Evolutionary conservation across 2,797 vertebrate genomes (phyloP), one percentile per base, ranked within the genome.

Genomic region (Etheostoma perlongum): DNA sequence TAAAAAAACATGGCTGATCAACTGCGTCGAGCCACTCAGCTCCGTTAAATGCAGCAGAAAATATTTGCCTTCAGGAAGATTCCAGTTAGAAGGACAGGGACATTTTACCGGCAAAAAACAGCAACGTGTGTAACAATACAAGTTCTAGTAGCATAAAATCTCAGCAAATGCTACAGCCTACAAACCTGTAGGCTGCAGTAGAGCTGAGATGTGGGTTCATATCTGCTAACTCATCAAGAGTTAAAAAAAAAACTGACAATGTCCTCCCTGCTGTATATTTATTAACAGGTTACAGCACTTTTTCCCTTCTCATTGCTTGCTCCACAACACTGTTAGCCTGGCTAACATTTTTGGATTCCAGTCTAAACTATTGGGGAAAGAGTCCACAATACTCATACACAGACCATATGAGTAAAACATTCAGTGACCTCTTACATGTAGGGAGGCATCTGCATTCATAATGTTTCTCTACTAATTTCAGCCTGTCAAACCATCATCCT

Each of bases 401-500:
- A 23, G 21, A 14, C 21, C 13, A 3, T 23, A 44, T 3, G 40
- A 42, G 58, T 42, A n/a, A 59, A 59, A 59, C 57, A 15, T 36
- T 36, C 9, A 36, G 36, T 11, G 36, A 40, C 33, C 33, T 42
- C 33, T 42, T 42, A 19, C 57, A 21, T 40, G 30, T 30, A 30
- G 30, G 57, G 12, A 59, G 40, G 33, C 57, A 59, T 59, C 33
- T 40, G 18, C 57, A 59, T 42, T 58, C 55, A 21, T 59, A 40
- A 40, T 59, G 57, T 42, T 59, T 59, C 57, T 59, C 19, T 12
- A 59, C 19, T 40, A 11, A n/a, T 36, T 21, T 36, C 11, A 59
- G 33, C 33, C 30, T 5, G 5, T 52, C 51, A 54, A 27, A 23
- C 53, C 13, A 13, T 60, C 58, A 23, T 60, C 40, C 14, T 23